Evolutionary conservation across 2,797 vertebrate genomes (phyloP), one percentile per base, ranked within the genome.

Genomic region (Amazonetta brasiliensis): DNA sequence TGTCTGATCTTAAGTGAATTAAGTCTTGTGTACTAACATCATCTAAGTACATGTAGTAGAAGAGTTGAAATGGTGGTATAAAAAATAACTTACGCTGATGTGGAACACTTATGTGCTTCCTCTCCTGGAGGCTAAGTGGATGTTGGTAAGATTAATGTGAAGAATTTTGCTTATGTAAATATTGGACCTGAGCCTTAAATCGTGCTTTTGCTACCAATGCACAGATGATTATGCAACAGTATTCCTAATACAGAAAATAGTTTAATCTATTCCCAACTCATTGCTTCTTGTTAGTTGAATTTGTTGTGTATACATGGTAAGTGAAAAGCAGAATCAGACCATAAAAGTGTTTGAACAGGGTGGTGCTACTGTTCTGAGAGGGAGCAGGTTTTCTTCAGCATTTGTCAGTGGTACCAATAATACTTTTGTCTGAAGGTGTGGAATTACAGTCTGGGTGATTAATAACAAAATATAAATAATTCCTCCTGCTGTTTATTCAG

Each of bases 401-500:
- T 55, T 67, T 37, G 4, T 23, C 19, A 7, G 41, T 64, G 50
- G 30, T 55, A 46, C 66, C 64, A 62, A 4, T 83, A 84, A 17
- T 26, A 5, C 35, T 59, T 81, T 78, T 22, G 71, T 94, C 37
- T 90, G 59, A 2, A 46, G 71, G 22, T 31, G 73, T 77, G 52
- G 67, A 68, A 59, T 84, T 92, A 48, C 13, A 18, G 26, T 80
- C 72, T 89, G 80, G 60, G 59, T 86, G 81, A 56, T 81, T 76
- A 74, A 58, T 92, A 75, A 95, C 31, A n/a, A 83, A 74, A 67
- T 87, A 62, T 58, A 90, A 97, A 94, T 97, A 94, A 97, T 92
- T 87, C 96, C 96, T 97, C 97, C 87, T 98, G 91, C 98, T 97
- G 94, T 98, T 98, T 97, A 97, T 98, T 98, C 98, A 99, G 99